Conservation (phyloP, 1,140 invertebrate genomes). For the Drosophila pandora region DNA sequence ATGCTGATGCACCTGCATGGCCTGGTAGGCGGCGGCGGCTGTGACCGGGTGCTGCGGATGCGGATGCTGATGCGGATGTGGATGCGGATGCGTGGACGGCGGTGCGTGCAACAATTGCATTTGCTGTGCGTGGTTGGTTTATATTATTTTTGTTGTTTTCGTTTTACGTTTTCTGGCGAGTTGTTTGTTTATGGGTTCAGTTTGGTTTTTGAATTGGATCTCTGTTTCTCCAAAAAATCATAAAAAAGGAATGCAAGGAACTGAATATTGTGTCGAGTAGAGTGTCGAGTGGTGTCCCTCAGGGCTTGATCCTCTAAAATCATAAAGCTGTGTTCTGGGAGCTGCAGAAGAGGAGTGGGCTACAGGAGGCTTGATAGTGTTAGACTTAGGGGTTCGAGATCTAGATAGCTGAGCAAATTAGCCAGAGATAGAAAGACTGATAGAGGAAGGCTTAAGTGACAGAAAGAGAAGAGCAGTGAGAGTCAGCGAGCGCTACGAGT, state of each 20-base stretch:
- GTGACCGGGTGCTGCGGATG: conserved; percentile 64
- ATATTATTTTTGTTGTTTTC: conserved; percentile 65
- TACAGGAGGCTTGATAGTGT: conserved; percentile 22
- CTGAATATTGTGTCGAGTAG: conserved; percentile 19
- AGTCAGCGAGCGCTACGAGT: conserved; percentile 52
- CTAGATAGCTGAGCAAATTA: not conserved
- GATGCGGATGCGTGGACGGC: conserved; percentile 76
- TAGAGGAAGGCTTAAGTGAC: conserved; percentile 6
- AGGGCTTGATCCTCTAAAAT: conserved; percentile 9
- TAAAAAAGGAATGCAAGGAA: conserved; percentile 23
- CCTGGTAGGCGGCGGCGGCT: conserved; percentile 58
- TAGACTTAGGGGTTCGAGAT: conserved; percentile 8
- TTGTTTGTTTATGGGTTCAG: conserved; percentile 54
- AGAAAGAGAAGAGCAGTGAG: conserved; percentile 35
- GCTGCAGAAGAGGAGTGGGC: conserved; percentile 15
- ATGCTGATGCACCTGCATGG: conserved; percentile 69
- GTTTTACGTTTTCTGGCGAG: conserved; percentile 50
- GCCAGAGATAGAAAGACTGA: conserved; percentile 4
- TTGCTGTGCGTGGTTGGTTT: conserved; percentile 82
- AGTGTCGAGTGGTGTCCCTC: not conserved
- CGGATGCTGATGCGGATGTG: conserved; percentile 53
- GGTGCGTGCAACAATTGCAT: conserved; percentile 83
- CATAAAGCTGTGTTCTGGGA: conserved; percentile 7
- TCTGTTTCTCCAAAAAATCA: conserved; percentile 17
- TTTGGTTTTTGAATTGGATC: conserved; percentile 47